phyloP scores from a whole-genome alignment of 2,797 vertebrate species.

The Chrosomus eos region DNA sequence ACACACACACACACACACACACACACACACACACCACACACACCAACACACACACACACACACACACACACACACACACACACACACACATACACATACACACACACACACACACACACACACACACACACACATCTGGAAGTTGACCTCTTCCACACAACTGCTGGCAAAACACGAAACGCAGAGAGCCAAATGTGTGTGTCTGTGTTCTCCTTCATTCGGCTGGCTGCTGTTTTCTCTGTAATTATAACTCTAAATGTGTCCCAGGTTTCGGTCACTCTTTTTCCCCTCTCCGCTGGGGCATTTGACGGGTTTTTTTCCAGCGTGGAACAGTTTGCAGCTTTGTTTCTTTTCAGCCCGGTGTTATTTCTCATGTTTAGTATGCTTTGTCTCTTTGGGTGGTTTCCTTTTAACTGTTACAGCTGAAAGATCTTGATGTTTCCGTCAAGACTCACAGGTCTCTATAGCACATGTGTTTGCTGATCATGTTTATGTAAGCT shows the following conservation, averaged over 20 bases:
- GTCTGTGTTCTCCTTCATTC: conserved; percentile 2
- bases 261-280: conserved; percentile 44
- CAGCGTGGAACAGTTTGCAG: conserved; percentile 29
- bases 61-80: too few species aligned
- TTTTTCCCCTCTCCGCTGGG: conserved; percentile 2
- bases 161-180: conserved; percentile 32
- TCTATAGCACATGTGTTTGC: conserved; percentile 7
- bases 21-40: too few species aligned
- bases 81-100: too few species aligned
- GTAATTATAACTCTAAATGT: conserved; percentile 72
- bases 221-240: conserved; percentile 38
- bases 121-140: conserved; percentile 31
- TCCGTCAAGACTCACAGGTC: neutral
- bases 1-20: too few species aligned
- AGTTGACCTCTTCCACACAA: conserved; percentile 27
- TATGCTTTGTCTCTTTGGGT: conserved; percentile 7
- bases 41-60: too few species aligned
- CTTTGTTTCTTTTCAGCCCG: conserved; percentile 16
- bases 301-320: conserved; percentile 2
- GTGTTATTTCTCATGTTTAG: conserved; percentile 9
- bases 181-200: conserved; percentile 6
- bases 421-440: conserved; percentile 26
- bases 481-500: conserved; percentile 9
- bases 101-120: neutral
- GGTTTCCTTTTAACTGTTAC: conserved; percentile 7